Conservation (phyloP, 2,113 vertebrate genomes). For the Thymallus thymallus region DNA sequence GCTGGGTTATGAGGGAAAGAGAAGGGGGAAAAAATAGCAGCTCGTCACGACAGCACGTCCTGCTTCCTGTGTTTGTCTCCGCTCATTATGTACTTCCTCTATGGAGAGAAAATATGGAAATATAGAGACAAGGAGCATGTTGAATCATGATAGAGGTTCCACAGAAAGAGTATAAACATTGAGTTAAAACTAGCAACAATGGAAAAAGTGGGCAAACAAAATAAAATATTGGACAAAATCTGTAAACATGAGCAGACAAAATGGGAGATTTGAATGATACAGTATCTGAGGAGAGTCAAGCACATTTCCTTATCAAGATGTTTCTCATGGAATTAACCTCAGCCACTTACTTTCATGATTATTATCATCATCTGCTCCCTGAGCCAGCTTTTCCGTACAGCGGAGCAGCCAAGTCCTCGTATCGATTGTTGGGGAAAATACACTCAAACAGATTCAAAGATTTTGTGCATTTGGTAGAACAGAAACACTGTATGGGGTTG, state of each 20-base stretch:
- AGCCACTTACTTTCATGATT: neutral
- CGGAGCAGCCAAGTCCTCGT: neutral
- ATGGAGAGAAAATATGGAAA: conserved; percentile 23
- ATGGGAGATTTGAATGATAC: neutral
- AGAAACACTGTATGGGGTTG: neutral
- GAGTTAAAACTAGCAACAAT: conserved; percentile 14
- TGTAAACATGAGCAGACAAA: neutral
- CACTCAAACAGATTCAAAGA: neutral
- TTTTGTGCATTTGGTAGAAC: neutral
- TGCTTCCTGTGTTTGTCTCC: conserved; percentile 81
- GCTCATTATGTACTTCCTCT: conserved; percentile 74
- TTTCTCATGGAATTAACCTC: neutral
- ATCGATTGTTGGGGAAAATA: neutral
- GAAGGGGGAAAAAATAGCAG: conserved; percentile 62
- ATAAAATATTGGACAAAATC: neutral
- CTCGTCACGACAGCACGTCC: conserved; percentile 62
- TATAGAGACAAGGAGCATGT: conserved; percentile 25
- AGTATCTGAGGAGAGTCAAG: neutral
- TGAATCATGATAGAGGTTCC: conserved; percentile 14
- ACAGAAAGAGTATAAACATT: conserved; percentile 34
- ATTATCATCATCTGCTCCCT: neutral
- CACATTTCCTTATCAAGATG: neutral
- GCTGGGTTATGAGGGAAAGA: conserved; percentile 48
- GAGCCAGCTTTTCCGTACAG: neutral
- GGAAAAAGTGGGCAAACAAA: neutral